phyloP scores from a whole-genome alignment of 30 jellyfish, hydroid and myxozoan species.

The Chrysaora quinquecirrha region DNA sequence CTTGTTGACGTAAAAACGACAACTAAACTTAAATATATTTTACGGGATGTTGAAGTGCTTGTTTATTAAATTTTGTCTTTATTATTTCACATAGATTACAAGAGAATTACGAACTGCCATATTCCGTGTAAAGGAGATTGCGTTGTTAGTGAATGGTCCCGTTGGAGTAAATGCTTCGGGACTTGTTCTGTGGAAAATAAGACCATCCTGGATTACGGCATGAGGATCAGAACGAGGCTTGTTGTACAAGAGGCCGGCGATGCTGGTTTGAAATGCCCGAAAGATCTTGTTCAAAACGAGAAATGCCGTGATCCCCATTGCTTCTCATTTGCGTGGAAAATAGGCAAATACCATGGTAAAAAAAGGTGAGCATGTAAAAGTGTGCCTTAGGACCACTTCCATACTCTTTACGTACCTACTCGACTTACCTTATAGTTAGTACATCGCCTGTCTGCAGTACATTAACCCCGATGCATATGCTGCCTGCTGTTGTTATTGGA shows the following conservation, averaged over 20 bases:
- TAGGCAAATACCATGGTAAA: conserved; percentile 19
- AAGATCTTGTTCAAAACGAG: conserved; percentile 26
- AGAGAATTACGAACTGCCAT: conserved; percentile 15
- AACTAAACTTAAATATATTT: too few relatives aligned
- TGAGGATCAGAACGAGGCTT: conserved; percentile 46
- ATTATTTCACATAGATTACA: too few relatives aligned
- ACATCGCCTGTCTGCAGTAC: too few relatives aligned
- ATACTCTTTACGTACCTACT: too few relatives aligned
- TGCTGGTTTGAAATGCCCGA: conserved; percentile 40
- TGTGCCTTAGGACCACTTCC: too few relatives aligned
- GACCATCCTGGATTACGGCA: conserved; percentile 41
- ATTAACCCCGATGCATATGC: too few relatives aligned
- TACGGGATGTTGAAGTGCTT: too few relatives aligned
- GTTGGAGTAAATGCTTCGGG: conserved; percentile 71
- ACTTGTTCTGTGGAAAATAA: conserved; percentile 40
- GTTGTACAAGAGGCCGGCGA: conserved; percentile 17
- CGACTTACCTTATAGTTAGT: too few relatives aligned
- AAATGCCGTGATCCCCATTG: conserved; percentile 38
- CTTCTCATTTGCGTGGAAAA: conserved; percentile 57
- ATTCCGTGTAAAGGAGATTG: conserved; percentile 63
- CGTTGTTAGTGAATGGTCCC: conserved; percentile 44
- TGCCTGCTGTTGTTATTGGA: too few relatives aligned
- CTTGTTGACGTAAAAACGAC: too few relatives aligned
- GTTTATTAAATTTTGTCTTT: conserved; percentile 36
- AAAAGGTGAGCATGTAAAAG: too few relatives aligned